Conservation (phyloP, 2,113 vertebrate species). For the Brienomyrus longianalis region DNA sequence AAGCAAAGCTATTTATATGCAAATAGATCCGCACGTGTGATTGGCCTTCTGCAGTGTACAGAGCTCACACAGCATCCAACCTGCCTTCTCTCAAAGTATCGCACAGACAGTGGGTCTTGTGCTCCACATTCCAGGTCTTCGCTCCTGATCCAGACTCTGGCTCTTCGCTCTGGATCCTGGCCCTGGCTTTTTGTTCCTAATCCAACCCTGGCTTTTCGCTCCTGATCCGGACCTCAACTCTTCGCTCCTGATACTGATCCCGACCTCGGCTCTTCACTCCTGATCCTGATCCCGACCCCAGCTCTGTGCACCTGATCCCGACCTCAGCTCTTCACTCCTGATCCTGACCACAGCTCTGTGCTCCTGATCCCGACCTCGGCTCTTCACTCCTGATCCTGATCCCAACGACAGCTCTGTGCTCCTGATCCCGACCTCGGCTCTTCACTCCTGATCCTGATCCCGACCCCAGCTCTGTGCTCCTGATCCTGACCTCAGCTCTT, state of each 20-base stretch:
- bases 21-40: neutral
- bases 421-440: neutral
- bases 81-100: neutral
- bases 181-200: no score
- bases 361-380: no score
- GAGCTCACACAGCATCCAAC: neutral
- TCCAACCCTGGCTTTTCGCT: neutral
- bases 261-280: no score
- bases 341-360: neutral
- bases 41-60: neutral
- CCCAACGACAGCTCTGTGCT: no score
- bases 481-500: neutral
- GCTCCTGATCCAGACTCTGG: neutral
- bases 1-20: neutral
- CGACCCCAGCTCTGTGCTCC: neutral
- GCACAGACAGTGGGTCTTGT: neutral
- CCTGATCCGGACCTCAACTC: neutral
- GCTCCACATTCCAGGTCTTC: neutral
- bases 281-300: no score
- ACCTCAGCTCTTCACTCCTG: neutral
- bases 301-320: neutral
- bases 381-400: no score
- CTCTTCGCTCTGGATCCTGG: neutral
- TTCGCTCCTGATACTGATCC: no score
- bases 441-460: neutral